Evolutionary conservation across 2,888 invertebrate genomes (phyloP), one percentile per base, ranked within the genome.

Genomic region (Liopterus haemorrhoidalis): DNA sequence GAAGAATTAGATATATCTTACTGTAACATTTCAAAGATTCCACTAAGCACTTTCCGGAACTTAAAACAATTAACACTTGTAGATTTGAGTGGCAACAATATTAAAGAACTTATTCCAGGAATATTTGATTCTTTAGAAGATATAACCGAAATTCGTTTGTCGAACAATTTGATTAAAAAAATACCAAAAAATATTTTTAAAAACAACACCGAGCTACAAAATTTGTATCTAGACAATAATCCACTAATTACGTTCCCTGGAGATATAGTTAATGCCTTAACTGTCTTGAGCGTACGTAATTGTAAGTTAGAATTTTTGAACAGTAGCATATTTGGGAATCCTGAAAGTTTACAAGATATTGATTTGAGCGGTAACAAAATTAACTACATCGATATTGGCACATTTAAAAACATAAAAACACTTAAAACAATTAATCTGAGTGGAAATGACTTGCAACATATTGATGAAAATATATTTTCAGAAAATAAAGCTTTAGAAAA

Each of bases 361-460:
- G 77, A 78, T 54, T 67, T 87, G 5, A 81, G 77, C 56, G 77
- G 81, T 33, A 87, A 87, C 62, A 75, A 74, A 45, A 76, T 88
- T 48, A 73, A 71, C 46, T 76, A 75, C 58, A 79, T 88, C 46
- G 76, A 82, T 57, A 75, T 77, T 12, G 79, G 80, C 58, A 79
- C 84, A 4, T 83, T 88, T 68, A 68, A 74, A 28, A 71, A 75
- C 49, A 73, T 87, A 46, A 73, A 75, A 42, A 76, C 79, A 51
- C 71, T 88, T 27, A 77, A 79, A 52, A 74, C 80, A 58, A 72
- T 88, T 49, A 84, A 88, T 63, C 71, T 88, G 49, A 84, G 86
- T 2, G 74, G 78, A 56, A 88, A 89, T 61, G 72, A 78, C 49
- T 64, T 88, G 38, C 78, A 78, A 41, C 76, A 77, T 49, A 68